Conservation (phyloP, 2,113 vertebrate genomes). For the Capreolus pygargus region DNA sequence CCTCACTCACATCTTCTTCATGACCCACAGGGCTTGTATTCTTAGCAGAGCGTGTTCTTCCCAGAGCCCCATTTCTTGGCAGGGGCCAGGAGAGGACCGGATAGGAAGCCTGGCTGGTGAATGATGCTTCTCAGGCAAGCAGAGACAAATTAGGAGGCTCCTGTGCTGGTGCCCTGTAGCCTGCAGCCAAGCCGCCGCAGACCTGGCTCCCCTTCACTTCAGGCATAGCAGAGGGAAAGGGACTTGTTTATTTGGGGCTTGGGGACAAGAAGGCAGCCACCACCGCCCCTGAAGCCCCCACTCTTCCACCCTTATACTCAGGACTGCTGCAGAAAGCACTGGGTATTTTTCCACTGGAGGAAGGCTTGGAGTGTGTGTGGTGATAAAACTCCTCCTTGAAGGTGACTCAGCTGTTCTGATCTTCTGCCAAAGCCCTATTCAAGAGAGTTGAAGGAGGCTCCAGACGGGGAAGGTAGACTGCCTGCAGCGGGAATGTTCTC, state of each 20-base stretch:
- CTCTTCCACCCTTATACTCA: background rate
- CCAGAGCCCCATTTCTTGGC: background rate
- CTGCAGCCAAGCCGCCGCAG: background rate
- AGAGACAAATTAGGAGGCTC: background rate
- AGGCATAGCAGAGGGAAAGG: background rate
- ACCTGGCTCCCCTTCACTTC: background rate
- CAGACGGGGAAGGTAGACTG: background rate
- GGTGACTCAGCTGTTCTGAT: slow-evolving; percentile 64
- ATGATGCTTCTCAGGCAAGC: background rate
- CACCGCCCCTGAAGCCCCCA: fast-evolving
- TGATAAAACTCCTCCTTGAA: slow-evolving; percentile 31
- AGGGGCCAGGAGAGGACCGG: background rate
- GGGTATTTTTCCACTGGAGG: slow-evolving; percentile 66
- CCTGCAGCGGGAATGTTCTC: background rate
- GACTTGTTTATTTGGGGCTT: background rate
- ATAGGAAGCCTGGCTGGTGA: background rate
- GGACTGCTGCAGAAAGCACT: background rate
- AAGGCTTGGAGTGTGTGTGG: background rate
- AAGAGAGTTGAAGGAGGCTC: background rate
- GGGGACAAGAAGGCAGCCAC: background rate
- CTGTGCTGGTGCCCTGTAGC: background rate
- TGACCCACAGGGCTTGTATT: background rate
- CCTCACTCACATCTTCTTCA: background rate
- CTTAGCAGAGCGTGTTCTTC: background rate
- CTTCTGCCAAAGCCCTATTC: slow-evolving; percentile 38